Evolutionary conservation across 2,113 vertebrate genomes (phyloP), one percentile per base, ranked within the genome.

Genomic region (Muntiacus muntjak): DNA sequence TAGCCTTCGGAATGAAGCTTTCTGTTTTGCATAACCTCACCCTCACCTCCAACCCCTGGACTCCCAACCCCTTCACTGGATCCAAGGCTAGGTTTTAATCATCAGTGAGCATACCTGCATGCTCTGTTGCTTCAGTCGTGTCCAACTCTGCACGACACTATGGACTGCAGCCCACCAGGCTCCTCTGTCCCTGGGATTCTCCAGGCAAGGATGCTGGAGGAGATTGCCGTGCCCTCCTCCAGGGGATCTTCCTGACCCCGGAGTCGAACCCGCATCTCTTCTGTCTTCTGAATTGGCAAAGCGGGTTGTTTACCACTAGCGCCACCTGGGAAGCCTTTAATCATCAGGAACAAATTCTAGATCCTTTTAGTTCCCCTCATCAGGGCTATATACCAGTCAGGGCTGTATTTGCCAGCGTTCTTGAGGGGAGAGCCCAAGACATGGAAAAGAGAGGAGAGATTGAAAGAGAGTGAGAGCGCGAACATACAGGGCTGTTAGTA

Each of bases 221-320:
- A 12, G 71, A 6, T 13, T 26, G 71, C 71, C 3, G 0, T 40
- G 19, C 36, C 21, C 21, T 76, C 71, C 71, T 26, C 36, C 23
- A 76, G 23, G 71, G 71, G 12, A 26, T 76, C 36, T 76, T 76
- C 23, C 36, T 26, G 71, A 76, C 67, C n/a, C 67, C 23, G n/a
- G 67, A 71, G 36, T 76, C 6, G 0, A 14, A 76, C 21, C 36
- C 2, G 3, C 23, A 43, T 43, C 36, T 76, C 36, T 76, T 43
- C 10, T 14, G 23, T 26, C 23, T 76, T 43, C 36, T 76, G 71
- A 23, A 43, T 43, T 43, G 36, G 71, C 71, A 26, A 71, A 36
- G 36, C 0, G 1, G 36, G 36, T 43, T 26, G 11, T 74, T 43
- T 74, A 74, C n/a, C 19, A 14, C 36, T 26, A 43, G 12, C 0